A percentile compares a stretch with the other conserved stretches of the same genome.
phyloP scores from a whole-genome alignment of 1,140 invertebrate genomes.

The Penaeus japonicus region DNA sequence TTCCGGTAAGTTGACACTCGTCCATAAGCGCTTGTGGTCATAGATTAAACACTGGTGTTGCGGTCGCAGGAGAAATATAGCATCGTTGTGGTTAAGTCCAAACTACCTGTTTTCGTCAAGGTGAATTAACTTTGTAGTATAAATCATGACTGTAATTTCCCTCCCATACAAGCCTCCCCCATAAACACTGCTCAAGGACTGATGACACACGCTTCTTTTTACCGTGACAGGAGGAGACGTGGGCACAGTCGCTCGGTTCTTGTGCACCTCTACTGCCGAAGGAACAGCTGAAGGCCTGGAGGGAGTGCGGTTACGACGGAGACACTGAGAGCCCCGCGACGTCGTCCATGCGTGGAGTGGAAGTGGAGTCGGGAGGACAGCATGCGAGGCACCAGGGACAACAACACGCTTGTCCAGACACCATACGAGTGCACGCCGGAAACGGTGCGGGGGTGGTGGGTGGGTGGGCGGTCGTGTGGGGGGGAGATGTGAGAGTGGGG shows the following conservation, averaged over 20 bases:
- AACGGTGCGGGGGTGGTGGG: slow-evolving; percentile 51
- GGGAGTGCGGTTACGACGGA: slow-evolving; percentile 40
- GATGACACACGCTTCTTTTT: slow-evolving; percentile 3
- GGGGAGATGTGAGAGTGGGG: neutral
- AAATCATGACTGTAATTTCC: slow-evolving; percentile 19
- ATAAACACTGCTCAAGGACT: slow-evolving; percentile 4
- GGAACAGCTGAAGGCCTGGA: neutral
- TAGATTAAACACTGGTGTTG: neutral
- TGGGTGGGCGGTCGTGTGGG: slow-evolving; percentile 17
- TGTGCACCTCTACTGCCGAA: no score
- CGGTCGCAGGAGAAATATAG: neutral
- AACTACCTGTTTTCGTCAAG: slow-evolving; percentile 40
- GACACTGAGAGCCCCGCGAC: slow-evolving; percentile 16
- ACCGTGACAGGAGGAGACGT: neutral
- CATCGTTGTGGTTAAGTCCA: neutral
- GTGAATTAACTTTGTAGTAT: slow-evolving; percentile 21
- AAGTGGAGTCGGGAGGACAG: slow-evolving; percentile 4
- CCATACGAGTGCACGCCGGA: slow-evolving; percentile 50
- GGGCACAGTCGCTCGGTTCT: neutral
- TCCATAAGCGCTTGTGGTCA: slow-evolving; percentile 35
- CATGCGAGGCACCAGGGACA: slow-evolving; percentile 39
- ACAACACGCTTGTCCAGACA: slow-evolving; percentile 53
- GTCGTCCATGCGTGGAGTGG: neutral
- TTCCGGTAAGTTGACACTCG: slow-evolving; percentile 14
- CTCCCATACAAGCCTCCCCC: neutral